Base-by-base conservation (phyloP, 2,888 invertebrate species). In the Drosophila affinis region DNA sequence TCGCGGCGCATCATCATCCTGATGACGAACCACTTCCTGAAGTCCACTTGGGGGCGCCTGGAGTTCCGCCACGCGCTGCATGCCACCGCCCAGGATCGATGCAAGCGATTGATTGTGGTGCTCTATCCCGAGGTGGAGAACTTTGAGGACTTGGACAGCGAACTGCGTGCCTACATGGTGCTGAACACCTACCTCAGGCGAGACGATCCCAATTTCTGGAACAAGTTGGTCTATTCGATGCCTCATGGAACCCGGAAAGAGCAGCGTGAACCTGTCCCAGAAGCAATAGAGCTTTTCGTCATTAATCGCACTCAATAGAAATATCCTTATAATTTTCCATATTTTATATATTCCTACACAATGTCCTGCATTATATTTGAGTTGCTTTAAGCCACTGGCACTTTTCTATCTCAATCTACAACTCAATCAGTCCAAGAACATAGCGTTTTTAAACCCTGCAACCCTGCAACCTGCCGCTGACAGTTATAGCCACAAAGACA, bases 91-190 rank as follows among this genome's bases (percentile, higher is more conserved):
- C 14, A 60, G 10, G 71, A 76, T 14, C 55, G 53, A 3, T 39
- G 56, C 54, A 76, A 76, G 29, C 74, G 74, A 1, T 29, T 74
- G 17, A 74, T 76, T 18, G 56, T 76, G 2, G 70, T 76, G 18
- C 47, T 76, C 2, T 76, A 76, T 60, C 76, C 70, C 2, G 74
- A 70, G 0, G 57, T 76, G 9, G 27, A 21, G 17, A 51, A 52
- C 32, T 70, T 65, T 9, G 62, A 62, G 10, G 56, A 39, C 4
- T 45, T 76, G 24, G 73, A 76, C 24, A 49, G 59, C 10, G 76
- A 76, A 27, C 48, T 76, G 9, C 62, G 61, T 9, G 9, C 44
- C 9, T 74, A 67, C 24, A 54, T 77, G 76, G 62, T 61, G 5
- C 45, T 65, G 1, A 75, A 77, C 21, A 74, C 71, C 6, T 77